phyloP scores from a whole-genome alignment of 2,797 vertebrate species.

The Sarcophilus harrisii region DNA sequence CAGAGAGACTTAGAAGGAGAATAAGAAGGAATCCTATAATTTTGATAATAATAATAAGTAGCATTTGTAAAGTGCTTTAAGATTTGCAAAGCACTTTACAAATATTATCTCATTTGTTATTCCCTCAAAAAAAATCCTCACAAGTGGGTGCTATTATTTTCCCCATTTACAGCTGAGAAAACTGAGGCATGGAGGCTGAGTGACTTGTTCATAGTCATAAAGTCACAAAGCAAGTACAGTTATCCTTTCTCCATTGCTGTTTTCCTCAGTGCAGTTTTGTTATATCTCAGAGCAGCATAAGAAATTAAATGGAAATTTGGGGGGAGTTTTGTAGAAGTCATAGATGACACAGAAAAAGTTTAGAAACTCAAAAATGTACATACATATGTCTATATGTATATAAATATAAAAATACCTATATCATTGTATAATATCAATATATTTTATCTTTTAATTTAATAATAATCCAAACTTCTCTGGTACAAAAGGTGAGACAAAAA shows the following conservation, averaged over 20 bases:
- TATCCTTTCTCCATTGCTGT: not conserved
- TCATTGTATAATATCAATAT: not conserved
- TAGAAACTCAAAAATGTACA: not conserved
- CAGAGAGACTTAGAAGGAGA: slow-evolving; percentile 36
- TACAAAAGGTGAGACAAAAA: not conserved
- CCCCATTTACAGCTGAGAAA: not conserved
- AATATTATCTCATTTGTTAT: not conserved
- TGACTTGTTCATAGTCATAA: not conserved
- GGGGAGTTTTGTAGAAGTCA: not conserved
- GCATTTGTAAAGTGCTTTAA: not conserved
- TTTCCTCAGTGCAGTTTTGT: not conserved
- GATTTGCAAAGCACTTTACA: not conserved
- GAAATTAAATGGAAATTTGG: not conserved
- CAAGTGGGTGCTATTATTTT: not conserved
- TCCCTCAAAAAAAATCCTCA: not conserved
- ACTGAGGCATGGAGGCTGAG: not conserved
- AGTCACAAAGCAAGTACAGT: not conserved
- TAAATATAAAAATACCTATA: no score
- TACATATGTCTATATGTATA: no score
- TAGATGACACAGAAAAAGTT: not conserved
- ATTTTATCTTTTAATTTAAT: not conserved
- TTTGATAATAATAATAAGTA: not conserved
- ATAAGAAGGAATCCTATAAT: slow-evolving; percentile 9
- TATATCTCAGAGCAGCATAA: not conserved
- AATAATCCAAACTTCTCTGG: not conserved